phyloP scores from a whole-genome alignment of 2,888 invertebrate genomes.

The Melanotus villosus region DNA sequence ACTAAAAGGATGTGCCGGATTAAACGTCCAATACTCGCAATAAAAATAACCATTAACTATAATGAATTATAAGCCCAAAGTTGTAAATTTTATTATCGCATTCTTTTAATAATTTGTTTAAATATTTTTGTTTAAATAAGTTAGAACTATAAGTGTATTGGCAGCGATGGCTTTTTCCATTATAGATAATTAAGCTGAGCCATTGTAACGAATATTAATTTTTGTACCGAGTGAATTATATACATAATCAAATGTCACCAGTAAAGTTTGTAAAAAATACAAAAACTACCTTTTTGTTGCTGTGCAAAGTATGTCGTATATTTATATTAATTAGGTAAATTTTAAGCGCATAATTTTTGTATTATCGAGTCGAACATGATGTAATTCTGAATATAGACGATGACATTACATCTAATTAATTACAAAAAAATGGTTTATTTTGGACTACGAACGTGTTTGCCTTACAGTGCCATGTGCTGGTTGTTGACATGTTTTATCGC shows the following conservation, averaged over 20 bases:
- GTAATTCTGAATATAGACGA: constrained; percentile 44
- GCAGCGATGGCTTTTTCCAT: constrained; percentile 17
- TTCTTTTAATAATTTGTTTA: neutral
- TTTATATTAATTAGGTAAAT: neutral
- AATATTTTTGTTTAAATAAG: neutral
- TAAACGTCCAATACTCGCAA: constrained; percentile 41
- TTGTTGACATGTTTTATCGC: constrained; percentile 34
- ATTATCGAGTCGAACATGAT: constrained; percentile 4
- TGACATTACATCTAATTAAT: constrained; percentile 25
- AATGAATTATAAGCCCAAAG: neutral
- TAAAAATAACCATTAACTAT: constrained; percentile 13
- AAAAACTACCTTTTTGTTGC: neutral
- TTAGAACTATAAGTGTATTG: constrained; percentile 9
- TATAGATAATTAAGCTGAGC: constrained; percentile 17
- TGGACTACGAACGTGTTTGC: constrained; percentile 44
- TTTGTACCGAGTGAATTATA: constrained; percentile 11
- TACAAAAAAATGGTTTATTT: constrained; percentile 35
- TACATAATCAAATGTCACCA: neutral
- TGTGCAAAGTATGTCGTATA: neutral
- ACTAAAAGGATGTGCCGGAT: constrained; percentile 18
- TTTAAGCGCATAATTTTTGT: constrained; percentile 5
- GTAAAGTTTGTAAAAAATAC: neutral
- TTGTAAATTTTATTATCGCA: neutral
- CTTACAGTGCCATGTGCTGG: constrained; percentile 47
- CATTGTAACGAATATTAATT: constrained; percentile 8